Evolutionary conservation across 1,140 invertebrate species (phyloP).

Genomic region (Pissodes strobi): DNA sequence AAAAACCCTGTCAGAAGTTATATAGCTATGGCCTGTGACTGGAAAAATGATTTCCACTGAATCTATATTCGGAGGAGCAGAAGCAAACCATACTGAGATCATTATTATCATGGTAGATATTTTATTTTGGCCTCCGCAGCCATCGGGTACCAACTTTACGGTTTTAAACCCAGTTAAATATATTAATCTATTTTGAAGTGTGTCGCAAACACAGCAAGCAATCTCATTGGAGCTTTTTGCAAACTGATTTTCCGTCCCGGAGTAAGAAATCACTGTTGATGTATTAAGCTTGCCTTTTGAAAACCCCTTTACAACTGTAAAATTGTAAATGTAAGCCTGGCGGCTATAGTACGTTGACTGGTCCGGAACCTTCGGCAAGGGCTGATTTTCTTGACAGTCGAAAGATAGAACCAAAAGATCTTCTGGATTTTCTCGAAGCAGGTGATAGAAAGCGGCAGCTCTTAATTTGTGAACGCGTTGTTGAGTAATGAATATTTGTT

Average conservation of each 20-base stretch:
- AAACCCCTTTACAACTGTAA: constrained; percentile 3
- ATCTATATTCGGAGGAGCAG: too few relatives aligned
- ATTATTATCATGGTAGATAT: too few relatives aligned
- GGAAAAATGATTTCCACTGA: too few relatives aligned
- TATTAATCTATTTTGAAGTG: not conserved
- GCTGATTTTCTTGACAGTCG: constrained; percentile 4
- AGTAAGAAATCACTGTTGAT: not conserved
- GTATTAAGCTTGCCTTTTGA: constrained; percentile 3
- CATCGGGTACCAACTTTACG: not conserved
- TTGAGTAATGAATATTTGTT: too few relatives aligned
- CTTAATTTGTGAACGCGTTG: too few relatives aligned
- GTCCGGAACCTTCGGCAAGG: not conserved
- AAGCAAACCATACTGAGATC: too few relatives aligned
- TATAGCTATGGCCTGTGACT: too few relatives aligned
- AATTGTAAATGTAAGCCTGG: not conserved
- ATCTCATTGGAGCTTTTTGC: too few relatives aligned
- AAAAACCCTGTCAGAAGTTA: too few relatives aligned
- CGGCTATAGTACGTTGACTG: not conserved
- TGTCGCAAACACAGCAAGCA: not conserved
- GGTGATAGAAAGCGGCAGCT: too few relatives aligned
- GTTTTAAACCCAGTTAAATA: not conserved
- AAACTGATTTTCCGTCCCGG: not conserved
- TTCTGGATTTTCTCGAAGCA: not conserved
- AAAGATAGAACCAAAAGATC: not conserved
- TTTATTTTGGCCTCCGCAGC: not conserved